These are phyloP conservation scores for human (Homo sapiens) DNA, from an alignment of 2,113 vertebrate species.

Conservation along the genomic window GRCh38 chr17:41450501-41451000, in stretches of 20 bases:
- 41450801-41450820: constrained; percentile 80
- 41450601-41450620: not conserved
- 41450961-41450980: not conserved
- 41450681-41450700: not conserved
- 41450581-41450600: not conserved
- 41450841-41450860: constrained; percentile 81
- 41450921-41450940: constrained; percentile 84
- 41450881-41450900: constrained; percentile 86
- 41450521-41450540: not conserved
- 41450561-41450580: not conserved
- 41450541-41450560: not conserved
- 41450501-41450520: not conserved
- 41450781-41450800: constrained; percentile 80
- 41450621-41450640: not conserved
- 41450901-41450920: constrained; percentile 88
- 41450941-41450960: not conserved
- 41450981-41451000: not conserved
- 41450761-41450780: constrained; percentile 71
- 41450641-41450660: not conserved
- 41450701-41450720: no score
- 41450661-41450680: not conserved
- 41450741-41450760: not conserved
- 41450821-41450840: constrained; percentile 83
- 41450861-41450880: constrained; percentile 81
- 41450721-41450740: not conserved